phyloP scores from a whole-genome alignment of 2,113 vertebrate species.

The Oriolus oriolus region DNA sequence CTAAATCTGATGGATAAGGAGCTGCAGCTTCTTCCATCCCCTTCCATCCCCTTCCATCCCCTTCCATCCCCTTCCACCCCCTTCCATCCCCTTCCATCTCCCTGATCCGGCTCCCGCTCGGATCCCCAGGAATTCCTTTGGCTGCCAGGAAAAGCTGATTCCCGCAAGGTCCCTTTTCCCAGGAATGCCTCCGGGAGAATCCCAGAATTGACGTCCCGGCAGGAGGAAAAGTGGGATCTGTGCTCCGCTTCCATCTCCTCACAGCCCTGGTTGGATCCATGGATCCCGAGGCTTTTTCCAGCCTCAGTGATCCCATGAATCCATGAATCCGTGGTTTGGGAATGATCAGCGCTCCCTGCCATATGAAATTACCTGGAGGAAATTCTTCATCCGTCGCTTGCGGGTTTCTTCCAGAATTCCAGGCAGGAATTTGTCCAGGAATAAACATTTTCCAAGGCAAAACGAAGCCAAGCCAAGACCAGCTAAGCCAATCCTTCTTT shows the following conservation, averaged over 20 bases:
- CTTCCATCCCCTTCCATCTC: too few species aligned
- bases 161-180: neutral
- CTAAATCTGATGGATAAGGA: too few species aligned
- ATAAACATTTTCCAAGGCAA: conserved; percentile 2
- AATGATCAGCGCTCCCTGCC: neutral
- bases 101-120: neutral
- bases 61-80: too few species aligned
- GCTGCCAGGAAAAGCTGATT: neutral
- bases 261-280: neutral
- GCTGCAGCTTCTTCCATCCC: too few species aligned
- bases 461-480: neutral
- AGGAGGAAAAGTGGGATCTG: neutral
- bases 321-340: neutral
- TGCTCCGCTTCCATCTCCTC: neutral
- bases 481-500: neutral
- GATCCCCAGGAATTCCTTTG: neutral
- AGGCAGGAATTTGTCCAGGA: neutral
- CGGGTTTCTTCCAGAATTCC: neutral
- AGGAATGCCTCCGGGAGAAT: neutral
- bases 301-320: neutral
- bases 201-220: neutral
- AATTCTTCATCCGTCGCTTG: neutral
- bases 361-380: neutral
- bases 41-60: too few species aligned
- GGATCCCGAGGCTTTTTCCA: neutral